Percentiles rank a stretch among this genome's conserved stretches.
These are phyloP conservation scores for Tenthredo livida DNA, from an alignment of 2,888 invertebrate species.

Conservation along the genomic window DNA sequence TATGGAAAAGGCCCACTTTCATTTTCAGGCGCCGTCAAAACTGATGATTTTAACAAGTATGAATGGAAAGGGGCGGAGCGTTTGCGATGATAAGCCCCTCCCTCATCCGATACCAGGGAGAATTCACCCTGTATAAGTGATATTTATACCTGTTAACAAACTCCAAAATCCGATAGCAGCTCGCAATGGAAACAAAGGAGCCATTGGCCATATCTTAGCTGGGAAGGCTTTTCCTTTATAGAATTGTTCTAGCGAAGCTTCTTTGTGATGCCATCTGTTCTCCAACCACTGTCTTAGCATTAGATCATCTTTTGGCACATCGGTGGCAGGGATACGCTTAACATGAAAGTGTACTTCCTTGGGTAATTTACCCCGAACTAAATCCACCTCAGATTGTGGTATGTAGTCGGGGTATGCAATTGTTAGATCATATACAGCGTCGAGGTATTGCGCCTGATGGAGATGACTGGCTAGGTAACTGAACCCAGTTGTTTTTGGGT, in stretches of 20 bases:
- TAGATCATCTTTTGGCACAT: conserved; percentile 82
- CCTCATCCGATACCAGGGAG: no score
- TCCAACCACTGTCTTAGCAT: conserved; percentile 83
- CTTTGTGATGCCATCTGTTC: conserved; percentile 85
- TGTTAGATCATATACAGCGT: conserved; percentile 92
- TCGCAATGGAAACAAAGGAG: conserved; percentile 76
- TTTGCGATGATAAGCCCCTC: no score
- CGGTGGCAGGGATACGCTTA: conserved; percentile 82
- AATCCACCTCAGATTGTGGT: conserved; percentile 88
- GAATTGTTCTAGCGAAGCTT: conserved; percentile 82
- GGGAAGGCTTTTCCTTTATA: conserved; percentile 80
- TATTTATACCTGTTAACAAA: conserved; percentile 73
- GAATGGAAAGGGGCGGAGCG: no score
- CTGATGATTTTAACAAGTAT: no score
- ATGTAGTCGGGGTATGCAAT: conserved; percentile 89
- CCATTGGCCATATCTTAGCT: conserved; percentile 73
- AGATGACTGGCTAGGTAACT: conserved; percentile 81
- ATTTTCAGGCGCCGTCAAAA: no score
- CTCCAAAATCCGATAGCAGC: conserved; percentile 85
- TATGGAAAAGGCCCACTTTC: no score
- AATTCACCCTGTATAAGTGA: neutral
- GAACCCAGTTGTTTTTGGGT: conserved; percentile 93
- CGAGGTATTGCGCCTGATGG: conserved; percentile 82
- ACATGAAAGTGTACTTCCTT: conserved; percentile 88
- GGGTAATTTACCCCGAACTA: conserved; percentile 86